Conservation (phyloP, 1,140 invertebrate species). For the Pseudomyrmex cubaensis region DNA sequence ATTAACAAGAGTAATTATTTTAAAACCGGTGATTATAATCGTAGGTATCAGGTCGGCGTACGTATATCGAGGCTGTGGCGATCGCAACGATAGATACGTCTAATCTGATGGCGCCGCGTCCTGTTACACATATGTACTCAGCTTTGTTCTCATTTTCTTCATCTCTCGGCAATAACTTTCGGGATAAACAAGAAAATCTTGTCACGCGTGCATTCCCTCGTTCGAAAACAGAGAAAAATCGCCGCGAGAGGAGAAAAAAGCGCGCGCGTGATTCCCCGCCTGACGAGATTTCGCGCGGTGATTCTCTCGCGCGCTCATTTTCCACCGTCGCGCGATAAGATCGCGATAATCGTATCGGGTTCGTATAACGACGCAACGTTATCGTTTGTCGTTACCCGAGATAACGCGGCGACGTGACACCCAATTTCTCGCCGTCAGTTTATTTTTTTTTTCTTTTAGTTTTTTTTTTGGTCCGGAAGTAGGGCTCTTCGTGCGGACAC, state of each 20-base stretch:
- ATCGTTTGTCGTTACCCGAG: constrained; percentile 31
- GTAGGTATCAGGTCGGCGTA: neutral
- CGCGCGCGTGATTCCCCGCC: neutral
- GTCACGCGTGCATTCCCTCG: constrained; percentile 21
- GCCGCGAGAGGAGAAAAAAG: neutral
- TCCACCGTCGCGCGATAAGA: constrained; percentile 26
- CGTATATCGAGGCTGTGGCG: neutral
- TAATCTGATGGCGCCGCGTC: neutral
- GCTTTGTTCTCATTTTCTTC: neutral
- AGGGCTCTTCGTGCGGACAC: no score
- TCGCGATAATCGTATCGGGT: constrained; percentile 24
- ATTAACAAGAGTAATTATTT: neutral
- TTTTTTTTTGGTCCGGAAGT: constrained; percentile 24
- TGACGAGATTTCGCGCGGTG: neutral
- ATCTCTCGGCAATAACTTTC: neutral
- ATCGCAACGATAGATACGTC: neutral
- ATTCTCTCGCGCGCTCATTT: constrained; percentile 19
- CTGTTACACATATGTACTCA: neutral
- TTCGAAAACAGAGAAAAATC: constrained; percentile 1
- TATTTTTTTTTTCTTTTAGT: constrained; percentile 17
- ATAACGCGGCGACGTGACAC: constrained; percentile 40
- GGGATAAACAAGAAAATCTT: constrained; percentile 6
- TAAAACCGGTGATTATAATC: neutral
- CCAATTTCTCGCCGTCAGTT: constrained; percentile 19
- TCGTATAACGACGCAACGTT: constrained; percentile 21